These are phyloP conservation scores for Lepisosteus oculatus DNA, from an alignment of 2,113 vertebrate genomes.

Conservation along the genomic window DNA sequence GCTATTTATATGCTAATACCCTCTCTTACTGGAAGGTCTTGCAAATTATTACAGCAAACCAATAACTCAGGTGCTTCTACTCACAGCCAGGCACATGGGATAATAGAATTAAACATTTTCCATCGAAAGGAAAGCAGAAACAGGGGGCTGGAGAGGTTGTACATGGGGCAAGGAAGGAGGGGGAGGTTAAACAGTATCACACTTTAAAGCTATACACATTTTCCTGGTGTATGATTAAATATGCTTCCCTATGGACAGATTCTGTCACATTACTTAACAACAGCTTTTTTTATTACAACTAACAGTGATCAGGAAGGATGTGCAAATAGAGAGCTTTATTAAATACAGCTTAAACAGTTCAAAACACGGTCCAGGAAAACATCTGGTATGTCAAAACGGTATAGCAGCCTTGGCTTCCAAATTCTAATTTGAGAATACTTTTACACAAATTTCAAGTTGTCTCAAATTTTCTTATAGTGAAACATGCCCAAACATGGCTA, in stretches of 20 bases:
- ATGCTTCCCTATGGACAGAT: slow-evolving; percentile 28
- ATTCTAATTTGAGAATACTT: no score
- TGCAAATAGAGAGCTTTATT: no score
- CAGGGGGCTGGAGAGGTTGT: not conserved
- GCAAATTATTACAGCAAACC: slow-evolving; percentile 94
- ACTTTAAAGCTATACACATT: slow-evolving; percentile 39
- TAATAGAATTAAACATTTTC: slow-evolving; percentile 53
- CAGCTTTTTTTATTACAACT: no score
- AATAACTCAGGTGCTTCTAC: slow-evolving; percentile 89
- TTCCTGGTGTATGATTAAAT: slow-evolving; percentile 49
- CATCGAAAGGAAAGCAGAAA: slow-evolving; percentile 16
- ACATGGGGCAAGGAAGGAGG: slow-evolving; percentile 3
- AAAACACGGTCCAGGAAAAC: no score
- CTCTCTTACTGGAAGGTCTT: slow-evolving; percentile 85
- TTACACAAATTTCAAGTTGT: no score
- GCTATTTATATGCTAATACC: slow-evolving; percentile 99
- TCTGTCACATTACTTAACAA: no score
- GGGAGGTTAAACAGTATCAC: slow-evolving; percentile 24
- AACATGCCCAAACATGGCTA: no score
- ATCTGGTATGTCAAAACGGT: no score
- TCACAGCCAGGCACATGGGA: slow-evolving; percentile 45
- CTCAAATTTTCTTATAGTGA: no score
- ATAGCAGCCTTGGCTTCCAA: no score
- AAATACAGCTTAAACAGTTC: no score
- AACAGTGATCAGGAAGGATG: no score